phyloP scores from a whole-genome alignment of 2,888 invertebrate genomes.

The Ophion obscuratus region DNA sequence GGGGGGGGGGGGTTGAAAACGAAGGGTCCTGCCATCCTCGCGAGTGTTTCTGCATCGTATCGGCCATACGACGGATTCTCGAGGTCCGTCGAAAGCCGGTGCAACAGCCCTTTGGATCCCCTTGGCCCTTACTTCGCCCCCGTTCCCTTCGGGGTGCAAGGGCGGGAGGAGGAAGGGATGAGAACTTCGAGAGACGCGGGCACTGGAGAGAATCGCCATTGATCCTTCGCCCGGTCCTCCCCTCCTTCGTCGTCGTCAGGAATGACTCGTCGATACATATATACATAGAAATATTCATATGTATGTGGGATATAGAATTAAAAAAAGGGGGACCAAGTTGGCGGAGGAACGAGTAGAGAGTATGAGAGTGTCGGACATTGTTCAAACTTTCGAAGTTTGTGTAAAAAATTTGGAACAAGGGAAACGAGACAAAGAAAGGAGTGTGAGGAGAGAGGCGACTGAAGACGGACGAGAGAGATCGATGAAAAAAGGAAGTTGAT shows the following conservation, averaged over 20 bases:
- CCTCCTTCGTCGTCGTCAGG: conserved; percentile 57
- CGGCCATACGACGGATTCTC: conserved; percentile 66
- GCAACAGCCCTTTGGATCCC: conserved; percentile 59
- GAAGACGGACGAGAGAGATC: too few species aligned
- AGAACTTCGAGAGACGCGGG: conserved; percentile 14
- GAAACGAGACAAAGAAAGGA: too few species aligned
- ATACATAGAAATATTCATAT: too few species aligned
- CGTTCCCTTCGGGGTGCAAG: neutral
- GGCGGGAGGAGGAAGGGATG: neutral
- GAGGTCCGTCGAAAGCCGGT: conserved; percentile 53
- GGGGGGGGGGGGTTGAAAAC: conserved; percentile 7
- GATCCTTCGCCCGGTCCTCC: neutral
- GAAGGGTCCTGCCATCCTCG: conserved; percentile 16
- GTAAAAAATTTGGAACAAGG: too few species aligned
- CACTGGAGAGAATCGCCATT: conserved; percentile 34
- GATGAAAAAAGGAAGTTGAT: too few species aligned
- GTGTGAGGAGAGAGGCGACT: too few species aligned
- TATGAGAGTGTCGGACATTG: too few species aligned
- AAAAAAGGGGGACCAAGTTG: too few species aligned
- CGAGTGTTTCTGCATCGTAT: conserved; percentile 56
- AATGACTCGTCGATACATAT: conserved; percentile 65
- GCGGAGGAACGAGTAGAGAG: too few species aligned
- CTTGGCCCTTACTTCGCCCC: neutral
- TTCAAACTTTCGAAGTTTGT: too few species aligned
- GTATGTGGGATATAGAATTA: too few species aligned